A percentile compares a stretch with the other conserved stretches of the same genome.
These are phyloP conservation scores for Dasysyrphus albostriatus DNA, from an alignment of 2,888 invertebrate genomes.

Conservation along the genomic window DNA sequence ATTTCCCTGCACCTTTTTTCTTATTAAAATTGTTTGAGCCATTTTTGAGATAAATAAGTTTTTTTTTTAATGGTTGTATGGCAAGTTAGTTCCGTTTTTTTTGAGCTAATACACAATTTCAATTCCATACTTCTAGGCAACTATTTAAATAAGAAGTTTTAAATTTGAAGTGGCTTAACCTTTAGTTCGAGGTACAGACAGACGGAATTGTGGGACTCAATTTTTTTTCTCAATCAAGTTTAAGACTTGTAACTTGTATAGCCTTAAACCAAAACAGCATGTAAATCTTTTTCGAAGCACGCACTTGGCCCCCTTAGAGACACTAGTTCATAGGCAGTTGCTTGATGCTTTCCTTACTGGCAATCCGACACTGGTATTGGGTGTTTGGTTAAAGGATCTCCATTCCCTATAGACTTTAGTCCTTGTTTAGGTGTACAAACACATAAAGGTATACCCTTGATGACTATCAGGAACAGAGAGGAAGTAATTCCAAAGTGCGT, in stretches of 20 bases:
- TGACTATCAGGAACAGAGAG: conserved; percentile 43
- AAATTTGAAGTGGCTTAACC: too few species aligned
- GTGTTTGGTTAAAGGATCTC: conserved; percentile 16
- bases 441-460: conserved; percentile 43
- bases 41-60: too few species aligned
- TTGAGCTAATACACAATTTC: too few species aligned
- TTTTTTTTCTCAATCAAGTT: too few species aligned
- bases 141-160: too few species aligned
- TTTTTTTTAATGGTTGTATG: too few species aligned
- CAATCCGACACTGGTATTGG: background rate
- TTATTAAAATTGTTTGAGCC: too few species aligned
- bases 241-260: background rate
- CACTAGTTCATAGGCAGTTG: background rate
- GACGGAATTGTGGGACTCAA: too few species aligned
- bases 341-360: background rate
- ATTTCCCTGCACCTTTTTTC: too few species aligned
- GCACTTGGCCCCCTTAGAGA: background rate
- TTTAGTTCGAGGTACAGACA: too few species aligned
- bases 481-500: conserved; percentile 61
- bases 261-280: background rate
- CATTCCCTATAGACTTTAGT: background rate
- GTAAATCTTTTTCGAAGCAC: background rate
- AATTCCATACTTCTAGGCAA: too few species aligned
- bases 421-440: conserved; percentile 43
- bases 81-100: too few species aligned